Evolutionary conservation across 2,113 vertebrate genomes (phyloP).

Genomic region (Pelmatolapia mariae): DNA sequence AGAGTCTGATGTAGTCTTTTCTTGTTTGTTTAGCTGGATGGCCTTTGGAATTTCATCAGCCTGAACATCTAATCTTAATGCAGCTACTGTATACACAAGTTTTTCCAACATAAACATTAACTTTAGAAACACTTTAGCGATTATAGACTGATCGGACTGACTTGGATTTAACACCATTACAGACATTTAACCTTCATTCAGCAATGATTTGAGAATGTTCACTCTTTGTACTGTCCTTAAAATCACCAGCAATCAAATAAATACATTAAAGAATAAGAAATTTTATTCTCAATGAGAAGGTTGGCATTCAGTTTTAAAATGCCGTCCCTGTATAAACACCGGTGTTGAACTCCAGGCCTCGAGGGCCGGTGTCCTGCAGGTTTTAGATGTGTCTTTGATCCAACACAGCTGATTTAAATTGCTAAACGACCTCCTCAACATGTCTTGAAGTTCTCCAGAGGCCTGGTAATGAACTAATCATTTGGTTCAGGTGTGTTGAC

Average conservation of each 20-base stretch:
- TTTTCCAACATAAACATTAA: not conserved
- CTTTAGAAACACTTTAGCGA: not conserved
- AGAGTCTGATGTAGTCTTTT: not conserved
- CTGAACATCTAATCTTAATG: not conserved
- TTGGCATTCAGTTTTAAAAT: not conserved
- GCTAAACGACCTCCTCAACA: not conserved
- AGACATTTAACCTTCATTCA: not conserved
- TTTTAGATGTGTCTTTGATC: not conserved
- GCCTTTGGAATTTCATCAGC: not conserved
- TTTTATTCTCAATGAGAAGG: not conserved
- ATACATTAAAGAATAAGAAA: not conserved
- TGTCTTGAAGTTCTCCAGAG: not conserved
- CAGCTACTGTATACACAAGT: not conserved
- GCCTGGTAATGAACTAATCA: not conserved
- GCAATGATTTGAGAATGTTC: not conserved
- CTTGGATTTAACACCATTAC: not conserved
- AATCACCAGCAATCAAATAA: not conserved
- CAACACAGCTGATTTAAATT: not conserved
- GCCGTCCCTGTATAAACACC: rapidly evolving
- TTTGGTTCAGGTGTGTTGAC: not conserved
- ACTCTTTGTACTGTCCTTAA: not conserved
- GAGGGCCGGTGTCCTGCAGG: not conserved
- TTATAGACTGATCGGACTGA: not conserved
- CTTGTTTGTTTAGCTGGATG: constrained; percentile 39
- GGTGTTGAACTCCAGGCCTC: not conserved